phyloP scores from a whole-genome alignment of 2,113 vertebrate genomes.

The Danionella cerebrum region DNA sequence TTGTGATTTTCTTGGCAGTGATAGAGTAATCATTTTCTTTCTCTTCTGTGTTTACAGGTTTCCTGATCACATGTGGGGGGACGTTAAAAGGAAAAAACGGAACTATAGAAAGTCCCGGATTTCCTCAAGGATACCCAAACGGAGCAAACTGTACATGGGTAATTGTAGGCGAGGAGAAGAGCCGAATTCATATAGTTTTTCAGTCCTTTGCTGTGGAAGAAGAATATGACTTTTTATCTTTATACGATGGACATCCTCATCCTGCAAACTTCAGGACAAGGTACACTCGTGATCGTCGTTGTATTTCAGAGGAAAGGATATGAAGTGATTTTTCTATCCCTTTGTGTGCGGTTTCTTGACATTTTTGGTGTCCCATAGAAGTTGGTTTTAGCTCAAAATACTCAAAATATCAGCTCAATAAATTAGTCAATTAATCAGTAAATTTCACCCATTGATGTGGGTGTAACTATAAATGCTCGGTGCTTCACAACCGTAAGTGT shows the following conservation, averaged over 20 bases:
- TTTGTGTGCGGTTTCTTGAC: too few relatives aligned
- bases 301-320: too few relatives aligned
- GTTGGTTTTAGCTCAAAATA: too few relatives aligned
- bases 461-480: too few relatives aligned
- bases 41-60: conserved; percentile 65
- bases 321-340: too few relatives aligned
- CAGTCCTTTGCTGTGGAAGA: conserved; percentile 98
- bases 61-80: conserved; percentile 96
- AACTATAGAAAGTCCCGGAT: conserved; percentile 97
- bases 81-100: conserved; percentile 96
- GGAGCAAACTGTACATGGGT: conserved; percentile 99
- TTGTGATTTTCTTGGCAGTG: not conserved
- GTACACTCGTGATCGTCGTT: conserved; percentile 54
- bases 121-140: conserved; percentile 98
- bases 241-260: conserved; percentile 94
- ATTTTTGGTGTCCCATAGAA: too few relatives aligned
- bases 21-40: conserved; percentile 14
- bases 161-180: conserved; percentile 89
- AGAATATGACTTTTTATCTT: conserved; percentile 97
- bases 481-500: too few relatives aligned
- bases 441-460: too few relatives aligned
- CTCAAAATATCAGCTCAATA: too few relatives aligned
- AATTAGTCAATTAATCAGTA: too few relatives aligned
- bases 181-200: conserved; percentile 97
- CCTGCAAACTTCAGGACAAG: conserved; percentile 93